Base-by-base conservation (phyloP, 1,140 invertebrate species). In the Nasonia vitripennis region DNA sequence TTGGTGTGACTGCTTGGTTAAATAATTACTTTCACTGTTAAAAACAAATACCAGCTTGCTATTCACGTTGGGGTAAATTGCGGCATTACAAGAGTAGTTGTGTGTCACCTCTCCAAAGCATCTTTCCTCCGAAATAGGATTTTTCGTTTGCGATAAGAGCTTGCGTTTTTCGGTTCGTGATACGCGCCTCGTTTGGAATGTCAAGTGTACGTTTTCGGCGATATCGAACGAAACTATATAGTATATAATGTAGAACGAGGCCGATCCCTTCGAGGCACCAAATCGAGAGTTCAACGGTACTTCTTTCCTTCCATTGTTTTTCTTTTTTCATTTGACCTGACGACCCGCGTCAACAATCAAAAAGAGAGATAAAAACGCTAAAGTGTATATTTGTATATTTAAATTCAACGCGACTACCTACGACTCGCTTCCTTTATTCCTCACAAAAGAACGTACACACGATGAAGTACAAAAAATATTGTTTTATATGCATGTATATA, bases 301-400 rank as follows among this genome's bases (percentile, higher is more conserved):
- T 71, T 80, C n/a, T 27, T 81, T 45, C 10, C 12, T 20, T 20
- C 20, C 4, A 62, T 62, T 62, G 17, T 62, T 20, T 62, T n/a
- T 20, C 3, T 55, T 78, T 77, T 84, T 78, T 71, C 31, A 10
- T 70, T 81, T 82, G 67, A 81, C 78, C 85, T 92, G 93, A 93
- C 93, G 92, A 92, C 93, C 93, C 90, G 93, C 93, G 92, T 86
- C 93, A 93, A 91, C 88, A 68, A 82, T 82, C 55, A 87, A 86
- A 90, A 84, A 87, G 73, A 89, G 83, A 88, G 87, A 88, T 89
- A 87, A 89, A 90, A 90, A 84, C 85, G 27, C 67, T 78, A 78
- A 23, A 7, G 31, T 77, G 10, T 17, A 74, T 62, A 81, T 51
- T 80, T 83, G 34, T 77, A 48, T 62, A 77, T 71, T 37, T 27